These are phyloP conservation scores for Armadillidium nasatum DNA, from an alignment of 1,140 invertebrate genomes.

Conservation along the genomic window DNA sequence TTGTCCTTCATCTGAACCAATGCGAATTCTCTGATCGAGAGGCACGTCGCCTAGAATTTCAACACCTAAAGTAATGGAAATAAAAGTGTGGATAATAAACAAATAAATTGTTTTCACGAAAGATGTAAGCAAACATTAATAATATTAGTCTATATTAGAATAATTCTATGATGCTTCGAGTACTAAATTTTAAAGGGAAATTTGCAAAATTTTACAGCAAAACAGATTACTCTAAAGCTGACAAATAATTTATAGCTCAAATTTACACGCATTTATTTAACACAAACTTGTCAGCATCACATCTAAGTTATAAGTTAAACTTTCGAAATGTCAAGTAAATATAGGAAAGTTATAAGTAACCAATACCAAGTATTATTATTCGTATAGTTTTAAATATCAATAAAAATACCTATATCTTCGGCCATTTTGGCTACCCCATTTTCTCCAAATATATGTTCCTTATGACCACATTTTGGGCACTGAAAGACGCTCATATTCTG, in stretches of 20 bases:
- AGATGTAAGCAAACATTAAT: background rate
- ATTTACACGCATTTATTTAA: background rate
- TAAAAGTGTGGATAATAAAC: no score
- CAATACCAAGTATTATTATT: background rate
- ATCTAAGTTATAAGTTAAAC: background rate
- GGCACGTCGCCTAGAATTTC: slow-evolving; percentile 39
- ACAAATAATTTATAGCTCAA: no score
- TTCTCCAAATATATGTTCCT: slow-evolving; percentile 48
- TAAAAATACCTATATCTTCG: slow-evolving; percentile 32
- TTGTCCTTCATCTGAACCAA: slow-evolving; percentile 31
- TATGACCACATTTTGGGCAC: slow-evolving; percentile 49
- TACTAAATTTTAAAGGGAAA: background rate
- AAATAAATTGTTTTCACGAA: background rate
- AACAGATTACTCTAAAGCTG: no score
- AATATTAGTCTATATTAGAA: background rate
- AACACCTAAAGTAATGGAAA: background rate
- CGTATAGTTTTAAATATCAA: background rate
- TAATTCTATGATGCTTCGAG: background rate
- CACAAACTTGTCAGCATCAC: background rate
- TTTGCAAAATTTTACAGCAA: no score
- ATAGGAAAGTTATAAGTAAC: background rate
- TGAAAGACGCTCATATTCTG: slow-evolving; percentile 70
- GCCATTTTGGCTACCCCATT: slow-evolving; percentile 46
- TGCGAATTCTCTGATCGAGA: slow-evolving; percentile 25
- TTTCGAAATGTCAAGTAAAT: background rate